These are phyloP conservation scores for Sisyra terminalis DNA, from an alignment of 2,888 invertebrate species.

Conservation along the genomic window DNA sequence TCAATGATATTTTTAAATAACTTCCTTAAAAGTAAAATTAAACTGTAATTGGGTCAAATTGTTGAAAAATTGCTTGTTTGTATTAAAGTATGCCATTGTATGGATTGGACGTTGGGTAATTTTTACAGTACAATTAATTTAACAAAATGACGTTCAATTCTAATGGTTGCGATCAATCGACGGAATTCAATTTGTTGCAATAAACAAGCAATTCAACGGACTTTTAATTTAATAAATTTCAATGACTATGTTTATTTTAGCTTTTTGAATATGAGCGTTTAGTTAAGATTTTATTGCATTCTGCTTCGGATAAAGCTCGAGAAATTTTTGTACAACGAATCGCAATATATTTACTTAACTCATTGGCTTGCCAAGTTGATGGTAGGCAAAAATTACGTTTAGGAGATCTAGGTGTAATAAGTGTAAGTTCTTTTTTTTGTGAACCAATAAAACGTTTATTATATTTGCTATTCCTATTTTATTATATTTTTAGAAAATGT, in stretches of 20 bases:
- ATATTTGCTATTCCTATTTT: neutral
- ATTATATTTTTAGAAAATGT: constrained; percentile 50
- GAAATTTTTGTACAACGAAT: constrained; percentile 89
- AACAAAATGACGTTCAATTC: too few species aligned
- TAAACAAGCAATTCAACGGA: neutral
- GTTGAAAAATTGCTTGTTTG: too few species aligned
- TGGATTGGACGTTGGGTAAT: too few species aligned
- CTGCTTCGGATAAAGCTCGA: constrained; percentile 64
- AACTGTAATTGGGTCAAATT: too few species aligned
- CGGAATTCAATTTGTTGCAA: too few species aligned
- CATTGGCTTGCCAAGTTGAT: constrained; percentile 91
- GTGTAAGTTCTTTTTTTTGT: too few species aligned
- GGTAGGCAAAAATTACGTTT: constrained; percentile 81
- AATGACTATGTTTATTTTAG: constrained; percentile 30
- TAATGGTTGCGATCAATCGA: too few species aligned
- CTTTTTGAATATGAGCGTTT: constrained; percentile 79
- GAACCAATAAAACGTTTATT: neutral
- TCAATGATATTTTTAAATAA: too few species aligned
- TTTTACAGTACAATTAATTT: too few species aligned
- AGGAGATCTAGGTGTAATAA: constrained; percentile 77
- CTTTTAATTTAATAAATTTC: constrained; percentile 1
- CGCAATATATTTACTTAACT: constrained; percentile 87
- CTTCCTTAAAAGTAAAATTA: too few species aligned
- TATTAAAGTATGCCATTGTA: too few species aligned
- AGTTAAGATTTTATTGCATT: constrained; percentile 65